Conservation (phyloP, 2,888 invertebrate species). For the Tipula lateralis region DNA sequence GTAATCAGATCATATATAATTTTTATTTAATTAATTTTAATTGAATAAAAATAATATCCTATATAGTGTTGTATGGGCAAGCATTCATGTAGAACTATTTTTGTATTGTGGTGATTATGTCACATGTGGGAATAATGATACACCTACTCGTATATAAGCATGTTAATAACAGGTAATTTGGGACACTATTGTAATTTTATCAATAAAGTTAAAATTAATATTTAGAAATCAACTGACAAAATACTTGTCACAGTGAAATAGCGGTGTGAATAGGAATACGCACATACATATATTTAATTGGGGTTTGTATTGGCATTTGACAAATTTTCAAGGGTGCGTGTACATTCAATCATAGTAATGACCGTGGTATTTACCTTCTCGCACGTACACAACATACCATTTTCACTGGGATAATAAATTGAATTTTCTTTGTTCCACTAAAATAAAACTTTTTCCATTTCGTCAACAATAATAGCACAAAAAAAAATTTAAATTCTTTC, state of each 20-base stretch:
- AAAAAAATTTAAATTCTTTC: neutral
- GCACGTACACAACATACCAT: neutral
- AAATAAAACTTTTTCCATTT: neutral
- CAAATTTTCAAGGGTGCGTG: neutral
- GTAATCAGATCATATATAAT: neutral
- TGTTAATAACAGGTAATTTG: neutral
- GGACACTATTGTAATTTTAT: neutral
- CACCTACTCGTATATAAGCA: neutral
- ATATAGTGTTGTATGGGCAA: neutral
- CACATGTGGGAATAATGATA: neutral
- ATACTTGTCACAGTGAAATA: neutral
- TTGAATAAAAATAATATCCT: constrained; percentile 5
- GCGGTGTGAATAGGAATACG: neutral
- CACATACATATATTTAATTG: too few species aligned
- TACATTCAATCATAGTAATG: neutral
- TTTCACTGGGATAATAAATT: neutral
- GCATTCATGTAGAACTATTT: neutral
- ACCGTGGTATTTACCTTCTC: neutral
- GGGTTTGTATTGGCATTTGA: neutral
- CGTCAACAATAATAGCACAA: neutral
- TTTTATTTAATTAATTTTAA: constrained; percentile 19
- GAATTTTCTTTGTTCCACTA: neutral
- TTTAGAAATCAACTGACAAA: neutral
- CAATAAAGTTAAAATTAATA: neutral
- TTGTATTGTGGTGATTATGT: neutral